Evolutionary conservation across 2,888 invertebrate species (phyloP), one percentile per base, ranked within the genome.

Genomic region (Ochropleura plecta): DNA sequence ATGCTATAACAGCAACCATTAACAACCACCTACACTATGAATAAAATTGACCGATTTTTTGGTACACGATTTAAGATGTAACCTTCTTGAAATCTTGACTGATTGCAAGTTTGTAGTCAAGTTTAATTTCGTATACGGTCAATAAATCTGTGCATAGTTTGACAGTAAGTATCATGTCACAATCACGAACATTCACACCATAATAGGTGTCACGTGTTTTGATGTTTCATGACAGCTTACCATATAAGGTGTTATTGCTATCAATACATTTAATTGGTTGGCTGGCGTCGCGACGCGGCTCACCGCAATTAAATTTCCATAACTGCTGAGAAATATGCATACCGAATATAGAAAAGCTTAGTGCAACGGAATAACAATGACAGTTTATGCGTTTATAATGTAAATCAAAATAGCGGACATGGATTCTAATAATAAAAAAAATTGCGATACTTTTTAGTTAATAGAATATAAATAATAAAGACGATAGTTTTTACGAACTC

Each of bases 201-300:
- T 90, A 90, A 84, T 86, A 87, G 88, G 89, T 89, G 90, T 89
- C 87, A 89, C 86, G 83, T 85, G 86, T 84, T 83, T 85, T 86
- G 84, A 91, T 90, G 87, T 83, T 83, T 78, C 89, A 90, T 90
- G 86, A 81, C 91, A 89, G 70, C 72, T 70, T 30, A 70, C 92
- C 91, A 82, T 90, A 90, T 88, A 91, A 40, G 92, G 90, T 73
- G 86, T 90, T 91, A 93, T 91, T 90, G 90, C 91, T 92, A 92
- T 93, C 91, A 90, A 91, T 92, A 92, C 89, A 91, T 88, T 89
- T 93, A 94, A 93, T 94, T 91, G 91, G 90, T 81, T 85, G 88
- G 83, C 83, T 81, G 84, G 75, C 84, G 84, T 79, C 87, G 77
- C 78, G 84, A 78, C 83, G 85, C 78, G 87, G 83, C 86, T 81